Evolutionary conservation across 2,797 vertebrate species (phyloP), one percentile per base, ranked within the genome.

Genomic region (Lacerta agilis): DNA sequence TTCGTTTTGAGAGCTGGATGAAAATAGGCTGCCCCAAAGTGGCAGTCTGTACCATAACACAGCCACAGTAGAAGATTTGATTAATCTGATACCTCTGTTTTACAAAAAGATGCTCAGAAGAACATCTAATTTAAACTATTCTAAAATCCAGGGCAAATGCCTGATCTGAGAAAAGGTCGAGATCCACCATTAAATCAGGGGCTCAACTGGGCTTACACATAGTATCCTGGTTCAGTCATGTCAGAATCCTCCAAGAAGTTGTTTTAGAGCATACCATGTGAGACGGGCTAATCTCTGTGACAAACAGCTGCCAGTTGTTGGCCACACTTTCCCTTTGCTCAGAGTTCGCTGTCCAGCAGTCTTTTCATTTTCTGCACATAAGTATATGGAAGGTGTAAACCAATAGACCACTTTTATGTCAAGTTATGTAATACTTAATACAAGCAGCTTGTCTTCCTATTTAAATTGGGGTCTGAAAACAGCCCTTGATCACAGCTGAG

Each of bases 121-220:
- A 13, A 27, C 38, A 18, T 76, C 10, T 33, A 23, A 76, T 73
- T 76, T 76, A 13, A 49, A 18, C 41, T 55, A 55, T 43, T 82
- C 79, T 43, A 88, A 75, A 82, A 25, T 0, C 0, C 0, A 27
- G 73, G 76, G 82, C 36, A 43, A 1, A 0, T 82, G 58, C 23
- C 73, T 83, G 87, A 79, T 86, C 89, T 89, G 90, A 82, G 89
- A 91, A 64, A 86, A 83, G n/a, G 88, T 92, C 91, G 84, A 91
- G 36, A 29, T 85, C 92, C 33, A 71, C 87, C 0, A 9, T 91
- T 89, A 92, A 76, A 55, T 66, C 41, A 79, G 45, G 3, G 64
- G 25, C 25, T 91, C 80, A 73, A 43, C 85, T 83, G 58, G 86
- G 69, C 85, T 92, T 93, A 77, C 87, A 64, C 25, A 75, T 73